Conservation (phyloP, 2,797 vertebrate species). For the Leptodactylus fallax region DNA sequence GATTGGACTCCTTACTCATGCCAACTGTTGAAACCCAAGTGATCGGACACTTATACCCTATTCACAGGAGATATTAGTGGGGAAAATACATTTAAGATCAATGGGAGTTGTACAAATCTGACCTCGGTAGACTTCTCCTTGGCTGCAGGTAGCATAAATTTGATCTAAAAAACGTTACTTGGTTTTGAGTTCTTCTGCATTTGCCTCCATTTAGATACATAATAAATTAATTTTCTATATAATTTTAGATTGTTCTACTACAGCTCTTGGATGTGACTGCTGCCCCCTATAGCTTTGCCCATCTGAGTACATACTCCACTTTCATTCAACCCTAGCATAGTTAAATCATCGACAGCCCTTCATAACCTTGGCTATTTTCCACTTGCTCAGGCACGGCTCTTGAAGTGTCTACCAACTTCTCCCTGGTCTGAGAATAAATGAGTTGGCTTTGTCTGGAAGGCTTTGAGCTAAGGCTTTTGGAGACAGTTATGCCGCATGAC, state of each 20-base stretch:
- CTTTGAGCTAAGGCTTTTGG: neutral
- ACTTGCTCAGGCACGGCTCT: neutral
- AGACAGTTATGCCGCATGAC: slow-evolving; percentile 39
- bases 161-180: neutral
- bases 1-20: no score
- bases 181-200: neutral
- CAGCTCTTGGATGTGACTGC: no score
- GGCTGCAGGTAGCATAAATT: neutral
- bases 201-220: neutral
- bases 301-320: no score
- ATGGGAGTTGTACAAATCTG: neutral
- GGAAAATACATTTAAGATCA: no score
- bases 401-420: neutral
- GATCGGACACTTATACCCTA: no score
- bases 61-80: no score
- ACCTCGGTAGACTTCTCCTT: neutral
- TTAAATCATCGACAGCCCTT: neutral
- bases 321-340: neutral
- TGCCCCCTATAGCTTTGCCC: no score
- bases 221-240: neutral
- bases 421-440: neutral
- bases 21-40: no score
- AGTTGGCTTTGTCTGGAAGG: slow-evolving; percentile 29
- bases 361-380: slow-evolving; percentile 19
- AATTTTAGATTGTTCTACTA: no score